Percentiles rank a stretch among this genome's conserved stretches.
phyloP scores from a whole-genome alignment of 2,888 invertebrate genomes.

The Coleophora deauratella region DNA sequence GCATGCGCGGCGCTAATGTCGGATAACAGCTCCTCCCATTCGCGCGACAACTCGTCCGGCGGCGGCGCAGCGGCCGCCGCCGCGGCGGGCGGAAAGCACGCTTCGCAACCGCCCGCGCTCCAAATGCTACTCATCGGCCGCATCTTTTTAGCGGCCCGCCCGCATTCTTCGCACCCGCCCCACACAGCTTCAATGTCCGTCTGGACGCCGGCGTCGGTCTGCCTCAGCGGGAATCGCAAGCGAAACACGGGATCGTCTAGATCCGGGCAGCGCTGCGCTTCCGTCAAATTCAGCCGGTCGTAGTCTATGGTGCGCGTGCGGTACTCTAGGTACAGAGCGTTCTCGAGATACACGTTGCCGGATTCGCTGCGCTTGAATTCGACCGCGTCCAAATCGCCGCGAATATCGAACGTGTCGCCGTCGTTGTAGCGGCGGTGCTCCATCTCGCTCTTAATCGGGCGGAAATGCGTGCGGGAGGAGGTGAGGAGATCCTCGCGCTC shows the following conservation, averaged over 20 bases:
- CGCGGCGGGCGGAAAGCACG: slow-evolving; percentile 30
- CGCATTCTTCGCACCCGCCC: slow-evolving; percentile 49
- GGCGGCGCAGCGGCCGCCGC: slow-evolving; percentile 15
- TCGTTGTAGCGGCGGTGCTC: slow-evolving; percentile 70
- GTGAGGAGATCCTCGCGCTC: slow-evolving; percentile 83
- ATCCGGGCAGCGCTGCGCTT: slow-evolving; percentile 48
- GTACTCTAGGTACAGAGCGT: slow-evolving; percentile 67
- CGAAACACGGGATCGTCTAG: slow-evolving; percentile 64
- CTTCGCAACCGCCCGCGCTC: slow-evolving; percentile 41
- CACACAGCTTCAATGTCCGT: slow-evolving; percentile 34
- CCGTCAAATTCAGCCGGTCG: slow-evolving; percentile 46
- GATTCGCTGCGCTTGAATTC: slow-evolving; percentile 79
- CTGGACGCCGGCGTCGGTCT: slow-evolving; percentile 47
- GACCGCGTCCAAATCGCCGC: slow-evolving; percentile 76
- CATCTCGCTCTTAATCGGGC: slow-evolving; percentile 80
- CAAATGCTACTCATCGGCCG: slow-evolving; percentile 41
- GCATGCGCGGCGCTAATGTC: slow-evolving; percentile 74
- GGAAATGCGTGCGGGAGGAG: slow-evolving; percentile 87
- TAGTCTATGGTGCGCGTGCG: slow-evolving; percentile 56
- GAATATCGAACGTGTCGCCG: slow-evolving; percentile 82
- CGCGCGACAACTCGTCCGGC: slow-evolving; percentile 69
- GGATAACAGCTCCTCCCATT: slow-evolving; percentile 76
- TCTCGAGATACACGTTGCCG: slow-evolving; percentile 75
- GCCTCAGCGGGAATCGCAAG: slow-evolving; percentile 78
- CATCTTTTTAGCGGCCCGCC: slow-evolving; percentile 55